These are phyloP conservation scores for Propithecus perrieri DNA, from an alignment of 2,797 vertebrate species.

Conservation along the genomic window DNA sequence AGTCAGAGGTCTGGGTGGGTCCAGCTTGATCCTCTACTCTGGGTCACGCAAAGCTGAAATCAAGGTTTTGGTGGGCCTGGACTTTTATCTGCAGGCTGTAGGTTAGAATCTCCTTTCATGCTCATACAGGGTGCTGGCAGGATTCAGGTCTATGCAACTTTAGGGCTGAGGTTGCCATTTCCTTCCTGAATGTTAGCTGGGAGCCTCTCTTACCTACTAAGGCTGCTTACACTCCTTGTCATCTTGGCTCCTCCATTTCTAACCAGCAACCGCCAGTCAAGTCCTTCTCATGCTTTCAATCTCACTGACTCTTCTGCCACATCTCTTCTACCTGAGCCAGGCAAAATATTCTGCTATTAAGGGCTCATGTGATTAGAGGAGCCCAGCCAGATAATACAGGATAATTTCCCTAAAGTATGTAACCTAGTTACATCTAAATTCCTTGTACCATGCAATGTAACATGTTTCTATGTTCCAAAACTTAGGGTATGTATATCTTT, in stretches of 20 bases:
- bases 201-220: background rate
- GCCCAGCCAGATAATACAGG: background rate
- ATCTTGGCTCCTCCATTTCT: background rate
- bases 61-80: no score
- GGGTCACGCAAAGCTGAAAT: background rate
- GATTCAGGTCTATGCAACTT: background rate
- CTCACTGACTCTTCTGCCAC: background rate
- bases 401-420: background rate
- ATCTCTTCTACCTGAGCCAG: background rate
- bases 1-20: background rate
- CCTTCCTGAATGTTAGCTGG: background rate
- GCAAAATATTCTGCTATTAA: background rate
- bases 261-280: background rate
- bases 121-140: background rate
- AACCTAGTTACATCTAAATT: background rate
- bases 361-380: background rate
- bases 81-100: background rate
- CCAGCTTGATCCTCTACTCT: background rate
- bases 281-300: background rate
- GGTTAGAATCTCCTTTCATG: background rate
- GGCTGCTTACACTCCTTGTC: background rate
- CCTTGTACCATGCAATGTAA: background rate
- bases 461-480: background rate
- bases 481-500: background rate
- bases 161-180: rapidly evolving